phyloP scores from a whole-genome alignment of 2,888 invertebrate genomes.

The Eupithecia inturbata region DNA sequence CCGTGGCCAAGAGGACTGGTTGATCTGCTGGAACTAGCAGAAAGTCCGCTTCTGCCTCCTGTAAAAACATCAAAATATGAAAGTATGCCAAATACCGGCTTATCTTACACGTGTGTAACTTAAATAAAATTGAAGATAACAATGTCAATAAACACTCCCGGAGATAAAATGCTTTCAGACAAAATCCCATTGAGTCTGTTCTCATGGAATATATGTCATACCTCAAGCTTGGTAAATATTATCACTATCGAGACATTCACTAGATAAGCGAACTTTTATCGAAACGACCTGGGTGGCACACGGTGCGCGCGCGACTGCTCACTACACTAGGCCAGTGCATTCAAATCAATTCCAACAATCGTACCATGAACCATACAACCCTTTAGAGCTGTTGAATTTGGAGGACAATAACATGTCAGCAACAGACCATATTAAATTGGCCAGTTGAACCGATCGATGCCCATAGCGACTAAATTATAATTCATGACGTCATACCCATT shows the following conservation, averaged over 20 bases:
- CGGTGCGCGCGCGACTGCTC: constrained; percentile 64
- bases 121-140: not conserved
- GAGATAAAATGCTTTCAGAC: constrained; percentile 28
- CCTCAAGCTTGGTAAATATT: constrained; percentile 61
- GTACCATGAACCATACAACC: constrained; percentile 56
- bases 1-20: constrained; percentile 83
- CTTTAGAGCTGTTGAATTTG: constrained; percentile 39
- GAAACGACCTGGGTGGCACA: constrained; percentile 69
- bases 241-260: constrained; percentile 55
- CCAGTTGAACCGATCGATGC: constrained; percentile 61
- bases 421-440: constrained; percentile 60
- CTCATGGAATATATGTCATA: constrained; percentile 50
- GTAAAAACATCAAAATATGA: constrained; percentile 47
- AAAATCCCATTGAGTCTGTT: constrained; percentile 39
- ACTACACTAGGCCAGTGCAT: constrained; percentile 49
- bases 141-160: constrained; percentile 30
- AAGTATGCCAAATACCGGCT: constrained; percentile 27
- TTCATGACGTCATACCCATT: constrained; percentile 67
- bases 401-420: constrained; percentile 55
- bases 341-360: constrained; percentile 55
- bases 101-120: not conserved
- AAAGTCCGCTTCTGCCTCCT: constrained; percentile 78
- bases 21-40: constrained; percentile 85
- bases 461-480: constrained; percentile 63
- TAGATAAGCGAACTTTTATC: constrained; percentile 65